Base-by-base conservation (phyloP, 2,113 vertebrate species). In the Etia nguti region DNA sequence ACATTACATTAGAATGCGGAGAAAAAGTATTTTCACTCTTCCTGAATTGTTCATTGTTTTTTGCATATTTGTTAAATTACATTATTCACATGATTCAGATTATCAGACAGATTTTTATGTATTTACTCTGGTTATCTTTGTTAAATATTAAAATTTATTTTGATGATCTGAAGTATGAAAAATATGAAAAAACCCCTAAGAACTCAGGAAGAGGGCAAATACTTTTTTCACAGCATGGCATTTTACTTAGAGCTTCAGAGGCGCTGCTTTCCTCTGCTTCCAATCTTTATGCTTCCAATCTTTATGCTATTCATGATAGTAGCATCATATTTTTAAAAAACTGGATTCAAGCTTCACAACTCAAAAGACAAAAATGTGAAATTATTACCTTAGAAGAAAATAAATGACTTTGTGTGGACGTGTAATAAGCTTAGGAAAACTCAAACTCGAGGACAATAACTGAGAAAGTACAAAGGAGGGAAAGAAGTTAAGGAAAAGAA, bases 401-500 rank as follows among this genome's bases (percentile, higher is more conserved):
- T 4, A 79, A 38, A 65, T n/a, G 55, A 56, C 6, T 16, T 46
- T 48, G 86, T 54, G 68, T 84, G 43, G 84, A 83, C 56, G 11
- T 60, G 9, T 41, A 43, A 83, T 81, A 73, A 2, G 75, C 10
- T n/a, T 55, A 83, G 62, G 24, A 82, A 46, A 88, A 87, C 31
- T 84, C 20, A 75, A 88, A 85, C 15, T 79, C 38, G 10, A 83
- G 55, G 62, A 82, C 9, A 79, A 31, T 26, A 59, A 48, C 1
- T 20, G 54, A 91, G 10, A 41, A 62, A 86, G 9, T 24, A 80
- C 48, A 55, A 22, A 82, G 54, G 8, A 57, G 55, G 7, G 13
- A 83, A 52, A 59, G 38, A 57, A 10, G 3, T 85, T 83, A 65
- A 80, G 36, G 50, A 83, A 90, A 92, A 83, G 43, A 83, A 90